Conservation (phyloP, 2,888 invertebrate species). For the Ceramica pisi region DNA sequence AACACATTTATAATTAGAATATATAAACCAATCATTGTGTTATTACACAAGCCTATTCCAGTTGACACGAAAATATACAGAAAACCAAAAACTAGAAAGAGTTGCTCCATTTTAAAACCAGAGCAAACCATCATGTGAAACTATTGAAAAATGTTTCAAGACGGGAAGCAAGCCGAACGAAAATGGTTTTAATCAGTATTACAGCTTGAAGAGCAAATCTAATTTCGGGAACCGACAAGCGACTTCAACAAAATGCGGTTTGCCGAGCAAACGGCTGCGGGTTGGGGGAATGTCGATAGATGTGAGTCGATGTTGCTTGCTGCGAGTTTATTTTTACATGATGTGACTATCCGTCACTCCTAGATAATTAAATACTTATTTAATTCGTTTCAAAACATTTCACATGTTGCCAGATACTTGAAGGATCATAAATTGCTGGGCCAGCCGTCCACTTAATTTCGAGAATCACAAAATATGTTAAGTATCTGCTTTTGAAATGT, state of each 20-base stretch:
- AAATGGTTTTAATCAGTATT: slow-evolving; percentile 82
- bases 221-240: slow-evolving; percentile 81
- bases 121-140: slow-evolving; percentile 20
- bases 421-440: no score
- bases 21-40: no score
- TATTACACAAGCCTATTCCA: no score
- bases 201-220: slow-evolving; percentile 84
- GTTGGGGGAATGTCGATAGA: slow-evolving; percentile 56
- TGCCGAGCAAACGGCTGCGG: slow-evolving; percentile 75
- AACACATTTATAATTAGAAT: no score
- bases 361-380: no score
- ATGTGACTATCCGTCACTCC: no score
- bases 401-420: no score
- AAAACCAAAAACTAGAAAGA: slow-evolving; percentile 1
- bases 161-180: slow-evolving; percentile 60
- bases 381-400: no score
- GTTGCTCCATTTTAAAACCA: slow-evolving; percentile 28
- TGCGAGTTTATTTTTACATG: no score
- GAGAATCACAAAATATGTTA: no score
- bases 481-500: no score
- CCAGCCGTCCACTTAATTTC: no score
- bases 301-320: not conserved
- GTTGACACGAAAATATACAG: not conserved
- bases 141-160: slow-evolving; percentile 60
- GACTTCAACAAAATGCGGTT: slow-evolving; percentile 84